Base-by-base conservation (phyloP, 1,140 invertebrate species). In the Meloidogyne exigua region DNA sequence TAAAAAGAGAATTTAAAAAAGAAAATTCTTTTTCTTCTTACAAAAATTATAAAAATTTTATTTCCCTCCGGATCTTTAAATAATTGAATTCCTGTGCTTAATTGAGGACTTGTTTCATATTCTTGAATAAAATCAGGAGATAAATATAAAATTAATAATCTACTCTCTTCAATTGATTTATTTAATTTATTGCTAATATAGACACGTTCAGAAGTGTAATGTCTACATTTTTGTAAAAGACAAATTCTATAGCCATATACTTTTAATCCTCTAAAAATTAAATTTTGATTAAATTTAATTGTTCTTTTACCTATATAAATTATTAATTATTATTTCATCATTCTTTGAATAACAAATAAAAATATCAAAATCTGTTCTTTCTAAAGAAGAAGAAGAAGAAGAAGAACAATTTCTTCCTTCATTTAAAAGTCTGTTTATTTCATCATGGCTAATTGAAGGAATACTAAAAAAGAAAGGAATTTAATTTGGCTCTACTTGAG, bases 311-410 rank as follows among this genome's bases (percentile, higher is more conserved):
- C 49, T 73, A 72, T 80, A 81, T 15, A 85, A 62, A 36, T 82
- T 67, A 42, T 80, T 49, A 7, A 73, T 28, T 36, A 73, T 68
- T n/a, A 77, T 72, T 65, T 87, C 85, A 57, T 86, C 85, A 11
- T 49, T 71, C 18, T 80, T 77, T 39, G 83, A 78, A 68, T 86
- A 86, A 42, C 75, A 78, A 21, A 86, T 75, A 68, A 86, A 86
- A 13, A 81, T 76, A 62, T 86, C 82, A 70, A 84, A 68, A 1
- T 83, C 39, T n/a, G 81, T 80, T 18, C 4, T 21, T 57, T 57
- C 49, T 57, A n/a, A 57, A 7, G 49, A n/a, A n/a, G 18, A 57
- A n/a, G 18, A 57, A n/a, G n/a, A n/a, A n/a, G 44, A 49, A 49
- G 18, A 57, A n/a, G 18, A 57, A n/a, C 18, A 57, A n/a, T 12